Base-by-base conservation (phyloP, 2,888 invertebrate genomes). In the Colostygia pectinataria region DNA sequence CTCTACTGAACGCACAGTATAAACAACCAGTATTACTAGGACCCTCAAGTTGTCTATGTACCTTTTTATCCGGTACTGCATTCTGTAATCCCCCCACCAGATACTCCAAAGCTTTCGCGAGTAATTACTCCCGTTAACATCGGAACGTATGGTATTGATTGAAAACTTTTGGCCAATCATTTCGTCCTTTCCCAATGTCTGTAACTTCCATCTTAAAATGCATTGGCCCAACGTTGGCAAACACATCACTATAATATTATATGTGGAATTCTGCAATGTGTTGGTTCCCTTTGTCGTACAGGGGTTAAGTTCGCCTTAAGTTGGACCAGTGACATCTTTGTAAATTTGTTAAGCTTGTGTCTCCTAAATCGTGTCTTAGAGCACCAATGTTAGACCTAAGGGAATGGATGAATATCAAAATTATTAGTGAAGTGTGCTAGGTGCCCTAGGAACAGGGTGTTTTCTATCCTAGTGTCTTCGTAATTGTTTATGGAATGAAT, bases 401-500 rank as follows among this genome's bases (percentile, higher is more conserved):
- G 43, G 34, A 32, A 45, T 15, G 34, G 62, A 66, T 57, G 56
- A 55, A 62, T 47, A 59, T 71, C 73, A 47, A 67, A 69, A 75
- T 74, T 73, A 60, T 73, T 72, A 60, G 79, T 81, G 77, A 75
- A 70, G 85, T 81, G 83, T 84, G 86, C 68, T 83, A 80, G 83
- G 67, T 70, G 49, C 57, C 78, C 70, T 78, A 77, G 59, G 72
- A 58, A 73, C 73, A 73, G 73, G 78, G 78, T 76, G 73, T 69
- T 68, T 70, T 67, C 62, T 70, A 68, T 71, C 81, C 77, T 72
- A 61, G 68, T 81, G 77, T 80, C 71, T 77, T 81, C 80, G 70
- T 85, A 60, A 83, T 85, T 86, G 75, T 85, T 88, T 81, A 84
- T 88, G 86, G 86, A 85, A 87, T 87, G 84, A 82, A 86, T 87